These are phyloP conservation scores for Myotis daubentonii DNA, from an alignment of 2,797 vertebrate genomes.

Conservation along the genomic window DNA sequence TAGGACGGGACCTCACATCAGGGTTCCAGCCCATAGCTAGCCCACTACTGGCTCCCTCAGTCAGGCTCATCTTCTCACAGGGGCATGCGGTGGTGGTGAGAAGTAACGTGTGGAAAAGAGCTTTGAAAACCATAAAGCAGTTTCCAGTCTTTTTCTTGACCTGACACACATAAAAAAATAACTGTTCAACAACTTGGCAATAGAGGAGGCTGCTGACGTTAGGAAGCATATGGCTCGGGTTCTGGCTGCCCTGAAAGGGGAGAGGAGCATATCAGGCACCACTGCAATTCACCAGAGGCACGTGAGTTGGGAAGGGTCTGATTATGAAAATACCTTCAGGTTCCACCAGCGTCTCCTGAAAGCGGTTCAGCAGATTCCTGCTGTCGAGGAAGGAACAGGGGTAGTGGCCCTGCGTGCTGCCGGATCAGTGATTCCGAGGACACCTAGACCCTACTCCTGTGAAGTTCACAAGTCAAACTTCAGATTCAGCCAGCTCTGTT, in stretches of 20 bases:
- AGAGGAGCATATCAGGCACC: neutral
- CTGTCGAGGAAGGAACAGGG: neutral
- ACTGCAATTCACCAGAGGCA: neutral
- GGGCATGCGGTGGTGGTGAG: neutral
- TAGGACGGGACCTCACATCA: neutral
- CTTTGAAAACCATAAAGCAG: conserved; percentile 12
- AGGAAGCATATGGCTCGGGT: neutral
- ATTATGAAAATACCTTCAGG: neutral
- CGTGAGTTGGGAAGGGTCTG: neutral
- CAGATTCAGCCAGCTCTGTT: neutral
- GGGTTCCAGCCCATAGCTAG: neutral
- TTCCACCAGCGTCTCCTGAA: neutral
- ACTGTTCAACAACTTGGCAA: neutral
- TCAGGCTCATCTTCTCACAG: neutral
- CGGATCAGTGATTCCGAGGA: neutral
- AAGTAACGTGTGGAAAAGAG: neutral
- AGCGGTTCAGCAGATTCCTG: neutral
- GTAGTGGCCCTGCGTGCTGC: neutral
- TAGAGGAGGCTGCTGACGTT: neutral
- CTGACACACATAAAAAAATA: neutral
- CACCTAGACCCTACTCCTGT: neutral
- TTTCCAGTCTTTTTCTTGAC: conserved; percentile 8
- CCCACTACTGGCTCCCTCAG: neutral
- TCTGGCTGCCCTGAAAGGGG: neutral
- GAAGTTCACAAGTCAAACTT: neutral